These are phyloP conservation scores for Takifugu bimaculatus DNA, from an alignment of 2,113 vertebrate genomes.

Conservation along the genomic window DNA sequence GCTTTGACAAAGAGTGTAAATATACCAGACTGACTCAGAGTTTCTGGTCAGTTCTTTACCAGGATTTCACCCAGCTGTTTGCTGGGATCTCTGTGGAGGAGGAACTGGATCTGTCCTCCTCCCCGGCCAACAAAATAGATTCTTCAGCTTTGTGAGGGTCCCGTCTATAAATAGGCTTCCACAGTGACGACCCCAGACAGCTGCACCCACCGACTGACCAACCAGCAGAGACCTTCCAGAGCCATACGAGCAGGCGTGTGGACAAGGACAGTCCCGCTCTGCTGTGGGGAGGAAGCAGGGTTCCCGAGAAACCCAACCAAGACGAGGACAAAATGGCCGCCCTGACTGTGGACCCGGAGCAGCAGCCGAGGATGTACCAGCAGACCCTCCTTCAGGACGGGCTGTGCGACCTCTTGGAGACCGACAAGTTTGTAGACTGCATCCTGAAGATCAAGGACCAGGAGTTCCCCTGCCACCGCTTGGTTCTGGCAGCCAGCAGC, in stretches of 20 bases:
- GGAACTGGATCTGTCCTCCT: slow-evolving; percentile 62
- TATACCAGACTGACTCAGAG: slow-evolving; percentile 1
- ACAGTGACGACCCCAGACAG: slow-evolving; percentile 62
- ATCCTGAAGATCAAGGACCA: slow-evolving; percentile 84
- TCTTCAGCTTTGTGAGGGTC: slow-evolving; percentile 67
- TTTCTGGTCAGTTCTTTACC: slow-evolving; percentile 19
- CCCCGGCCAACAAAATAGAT: slow-evolving; percentile 65
- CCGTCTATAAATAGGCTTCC: slow-evolving; percentile 82
- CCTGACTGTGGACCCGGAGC: slow-evolving; percentile 79
- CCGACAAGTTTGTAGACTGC: slow-evolving; percentile 89
- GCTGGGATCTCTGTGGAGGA: slow-evolving; percentile 59
- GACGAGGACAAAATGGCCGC: slow-evolving; percentile 75
- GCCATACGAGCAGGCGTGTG: slow-evolving; percentile 35
- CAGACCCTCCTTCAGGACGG: slow-evolving; percentile 94
- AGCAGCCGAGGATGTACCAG: slow-evolving; percentile 90
- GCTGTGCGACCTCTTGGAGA: slow-evolving; percentile 91
- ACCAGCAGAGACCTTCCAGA: slow-evolving; percentile 20
- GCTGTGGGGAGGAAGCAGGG: slow-evolving; percentile 47
- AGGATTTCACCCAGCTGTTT: slow-evolving; percentile 63
- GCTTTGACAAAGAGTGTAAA: neutral
- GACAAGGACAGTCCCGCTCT: slow-evolving; percentile 47
- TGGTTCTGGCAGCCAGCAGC: slow-evolving; percentile 92
- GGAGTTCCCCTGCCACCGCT: slow-evolving; percentile 88
- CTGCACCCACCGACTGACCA: slow-evolving; percentile 55
- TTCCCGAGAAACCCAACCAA: slow-evolving; percentile 25